phyloP scores from a whole-genome alignment of 2,888 invertebrate species.

The Blastobasis adustella region DNA sequence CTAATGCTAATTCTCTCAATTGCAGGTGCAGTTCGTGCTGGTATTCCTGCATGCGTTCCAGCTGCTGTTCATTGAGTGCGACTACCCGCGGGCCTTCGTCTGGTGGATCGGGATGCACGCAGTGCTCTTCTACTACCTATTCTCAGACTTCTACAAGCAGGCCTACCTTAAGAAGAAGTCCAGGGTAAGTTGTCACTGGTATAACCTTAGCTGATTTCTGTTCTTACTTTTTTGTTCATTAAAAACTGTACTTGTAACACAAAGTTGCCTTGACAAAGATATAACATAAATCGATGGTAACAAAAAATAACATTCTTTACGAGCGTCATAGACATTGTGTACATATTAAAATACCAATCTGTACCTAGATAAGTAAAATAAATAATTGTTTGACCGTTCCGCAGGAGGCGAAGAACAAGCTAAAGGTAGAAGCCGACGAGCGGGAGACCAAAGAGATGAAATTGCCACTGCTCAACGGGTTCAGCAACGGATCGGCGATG shows the following conservation, averaged over 20 bases:
- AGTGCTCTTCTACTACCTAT: conserved; percentile 93
- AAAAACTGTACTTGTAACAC: too few species aligned
- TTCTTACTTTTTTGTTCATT: conserved; percentile 3
- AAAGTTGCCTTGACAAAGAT: too few species aligned
- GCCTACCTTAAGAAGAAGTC: conserved; percentile 78
- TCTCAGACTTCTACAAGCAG: conserved; percentile 92
- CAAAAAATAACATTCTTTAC: too few species aligned
- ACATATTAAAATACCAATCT: too few species aligned
- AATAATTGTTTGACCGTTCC: conserved; percentile 9
- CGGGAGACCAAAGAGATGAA: conserved; percentile 51
- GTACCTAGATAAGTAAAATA: not conserved
- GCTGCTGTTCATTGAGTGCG: conserved; percentile 90
- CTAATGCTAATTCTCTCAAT: conserved; percentile 9
- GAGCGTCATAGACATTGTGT: too few species aligned
- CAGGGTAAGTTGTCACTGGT: conserved; percentile 21
- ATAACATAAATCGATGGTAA: too few species aligned
- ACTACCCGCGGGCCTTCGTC: conserved; percentile 90
- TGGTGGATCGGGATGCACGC: conserved; percentile 96
- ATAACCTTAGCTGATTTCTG: conserved; percentile 11
- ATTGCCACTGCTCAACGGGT: conserved; percentile 55
- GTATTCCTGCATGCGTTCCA: conserved; percentile 94
- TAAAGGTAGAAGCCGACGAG: conserved; percentile 32
- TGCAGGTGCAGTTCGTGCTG: conserved; percentile 87
- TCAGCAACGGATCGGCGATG: conserved; percentile 55
- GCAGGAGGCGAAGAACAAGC: conserved; percentile 39